Evolutionary conservation across 2,888 invertebrate species (phyloP), one percentile per base, ranked within the genome.

Genomic region (Hyles lineata): DNA sequence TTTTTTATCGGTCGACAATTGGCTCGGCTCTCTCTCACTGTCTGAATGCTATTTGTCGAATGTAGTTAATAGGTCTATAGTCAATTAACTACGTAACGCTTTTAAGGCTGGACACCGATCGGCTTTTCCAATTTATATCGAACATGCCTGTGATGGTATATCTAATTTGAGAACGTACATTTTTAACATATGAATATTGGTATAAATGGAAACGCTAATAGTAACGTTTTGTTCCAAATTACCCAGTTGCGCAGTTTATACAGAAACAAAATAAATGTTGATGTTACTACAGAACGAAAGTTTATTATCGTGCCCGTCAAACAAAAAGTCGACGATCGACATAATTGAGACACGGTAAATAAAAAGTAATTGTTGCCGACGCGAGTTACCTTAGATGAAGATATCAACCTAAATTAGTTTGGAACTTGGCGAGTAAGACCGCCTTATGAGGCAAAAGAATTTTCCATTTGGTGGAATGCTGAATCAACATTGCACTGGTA

Each of bases 1-100:
- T 83, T 85, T 55, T 84, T 83, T 83, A 83, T 82, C 77, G 76
- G 75, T 73, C 73, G 70, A 72, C 81, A 79, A 83, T 82, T 83
- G 81, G 78, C 77, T 78, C 78, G 80, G 78, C 77, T 82, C 74
- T 73, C 75, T 76, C 75, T 76, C 76, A 75, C 74, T 76, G 78
- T 74, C 77, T 71, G 73, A 78, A 78, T 75, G 78, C 78, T 81
- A 81, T 78, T 76, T 80, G 75, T 77, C 71, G 72, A 75, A 50
- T 76, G 60, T 60, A 69, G 67, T 72, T 74, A 73, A 70, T 73
- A 62, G 62, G 58, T 67, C 55, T 72, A 35, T 35, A 32, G 72
- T 67, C 63, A 67, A 35, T 67, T 58, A 71, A 72, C 55, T 63
- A 67, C 32, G 19, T 55, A 32, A 63, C 55, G 63, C 55, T 62